Conservation (phyloP, 2,888 invertebrate species). For the Aphodius sticticus region DNA sequence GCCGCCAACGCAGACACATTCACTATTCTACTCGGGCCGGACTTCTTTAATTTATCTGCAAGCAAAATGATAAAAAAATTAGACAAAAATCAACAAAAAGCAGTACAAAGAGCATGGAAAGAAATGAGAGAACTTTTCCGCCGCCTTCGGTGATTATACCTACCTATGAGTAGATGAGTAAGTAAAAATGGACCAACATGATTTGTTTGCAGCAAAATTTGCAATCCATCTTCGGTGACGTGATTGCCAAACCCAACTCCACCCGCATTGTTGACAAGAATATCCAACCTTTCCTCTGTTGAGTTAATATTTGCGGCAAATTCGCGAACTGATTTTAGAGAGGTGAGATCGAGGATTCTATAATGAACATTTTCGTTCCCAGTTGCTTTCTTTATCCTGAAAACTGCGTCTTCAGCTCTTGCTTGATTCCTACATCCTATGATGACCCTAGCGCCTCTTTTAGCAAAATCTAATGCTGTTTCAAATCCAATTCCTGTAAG, state of each 20-base stretch:
- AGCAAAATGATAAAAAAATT: conserved; percentile 44
- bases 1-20: conserved; percentile 48
- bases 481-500: conserved; percentile 58
- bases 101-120: no score
- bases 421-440: conserved; percentile 59
- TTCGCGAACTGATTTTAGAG: conserved; percentile 63
- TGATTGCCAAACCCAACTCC: conserved; percentile 58
- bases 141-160: not conserved
- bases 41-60: conserved; percentile 55
- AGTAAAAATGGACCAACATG: conserved; percentile 66
- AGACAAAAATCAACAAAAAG: conserved; percentile 10
- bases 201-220: conserved; percentile 70
- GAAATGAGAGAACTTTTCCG: no score
- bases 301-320: conserved; percentile 68
- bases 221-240: conserved; percentile 67
- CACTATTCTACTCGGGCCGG: conserved; percentile 48
- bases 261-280: conserved; percentile 69
- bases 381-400: conserved; percentile 48
- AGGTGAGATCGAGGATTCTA: conserved; percentile 63
- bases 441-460: conserved; percentile 62
- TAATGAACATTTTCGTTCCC: conserved; percentile 51
- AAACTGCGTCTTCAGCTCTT: conserved; percentile 44
- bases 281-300: conserved; percentile 64
- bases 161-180: conserved; percentile 51
- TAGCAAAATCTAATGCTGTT: conserved; percentile 58